Evolutionary conservation across 1,140 invertebrate genomes (phyloP).

Genomic region (Charaxes varanes): DNA sequence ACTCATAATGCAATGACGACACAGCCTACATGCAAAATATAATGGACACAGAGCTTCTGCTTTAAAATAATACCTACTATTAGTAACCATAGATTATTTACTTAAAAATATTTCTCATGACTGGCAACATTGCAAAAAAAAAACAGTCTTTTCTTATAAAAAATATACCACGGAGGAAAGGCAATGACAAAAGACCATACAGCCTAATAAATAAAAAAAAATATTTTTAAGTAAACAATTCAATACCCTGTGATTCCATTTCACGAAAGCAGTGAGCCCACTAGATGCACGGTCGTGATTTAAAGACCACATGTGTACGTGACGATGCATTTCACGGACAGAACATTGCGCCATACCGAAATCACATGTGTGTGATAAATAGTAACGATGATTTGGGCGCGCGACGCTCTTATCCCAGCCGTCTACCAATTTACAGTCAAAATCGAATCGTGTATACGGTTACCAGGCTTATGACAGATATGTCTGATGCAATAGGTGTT

Average conservation of each 20-base stretch:
- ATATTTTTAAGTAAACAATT: slow-evolving; percentile 39
- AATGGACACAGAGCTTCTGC: slow-evolving; percentile 32
- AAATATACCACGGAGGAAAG: no score
- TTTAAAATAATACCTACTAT: slow-evolving; percentile 33
- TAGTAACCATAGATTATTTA: slow-evolving; percentile 20
- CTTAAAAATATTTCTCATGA: slow-evolving; percentile 45
- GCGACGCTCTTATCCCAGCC: slow-evolving; percentile 29
- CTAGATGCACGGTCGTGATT: slow-evolving; percentile 62
- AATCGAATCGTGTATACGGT: no score
- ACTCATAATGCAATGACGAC: slow-evolving; percentile 37
- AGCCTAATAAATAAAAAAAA: no score
- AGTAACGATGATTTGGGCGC: slow-evolving; percentile 43
- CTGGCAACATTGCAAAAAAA: slow-evolving; percentile 6
- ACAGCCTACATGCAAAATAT: slow-evolving; percentile 59
- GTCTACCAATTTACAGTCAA: slow-evolving; percentile 15
- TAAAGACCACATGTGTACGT: slow-evolving; percentile 44
- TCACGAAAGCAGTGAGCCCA: slow-evolving; percentile 67
- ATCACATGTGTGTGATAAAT: slow-evolving; percentile 61
- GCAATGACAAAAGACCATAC: no score
- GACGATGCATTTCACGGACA: slow-evolving; percentile 53
- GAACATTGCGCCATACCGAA: slow-evolving; percentile 40
- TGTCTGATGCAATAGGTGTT: not conserved
- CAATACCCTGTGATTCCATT: slow-evolving; percentile 47
- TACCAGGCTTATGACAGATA: no score
- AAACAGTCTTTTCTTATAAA: no score